phyloP scores from a whole-genome alignment of 2,797 vertebrate species.

The Clamator glandarius region DNA sequence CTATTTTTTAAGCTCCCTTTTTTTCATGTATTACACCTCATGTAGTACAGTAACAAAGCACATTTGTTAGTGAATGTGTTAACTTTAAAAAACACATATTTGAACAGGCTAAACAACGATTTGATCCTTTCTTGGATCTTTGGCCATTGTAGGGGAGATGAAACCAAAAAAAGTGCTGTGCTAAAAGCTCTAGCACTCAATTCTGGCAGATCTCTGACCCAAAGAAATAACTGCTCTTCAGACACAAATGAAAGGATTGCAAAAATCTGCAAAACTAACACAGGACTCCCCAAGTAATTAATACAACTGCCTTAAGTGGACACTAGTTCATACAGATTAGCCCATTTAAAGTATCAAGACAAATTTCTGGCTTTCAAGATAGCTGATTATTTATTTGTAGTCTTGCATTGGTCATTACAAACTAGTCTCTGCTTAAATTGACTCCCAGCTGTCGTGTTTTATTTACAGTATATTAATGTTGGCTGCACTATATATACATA shows the following conservation, averaged over 20 bases:
- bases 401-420: not conserved
- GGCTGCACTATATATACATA: not conserved
- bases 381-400: not conserved
- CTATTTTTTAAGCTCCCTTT: not conserved
- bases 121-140: not conserved
- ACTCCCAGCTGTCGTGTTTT: not conserved
- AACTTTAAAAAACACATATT: not conserved
- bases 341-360: not conserved
- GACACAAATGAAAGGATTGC: not conserved
- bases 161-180: not conserved
- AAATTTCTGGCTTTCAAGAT: not conserved
- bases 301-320: not conserved
- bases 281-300: not conserved
- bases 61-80: not conserved
- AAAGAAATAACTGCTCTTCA: not conserved
- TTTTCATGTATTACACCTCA: not conserved
- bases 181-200: not conserved
- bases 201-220: not conserved
- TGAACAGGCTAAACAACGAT: not conserved
- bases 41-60: not conserved
- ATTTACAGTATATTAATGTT: not conserved
- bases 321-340: not conserved
- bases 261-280: not conserved
- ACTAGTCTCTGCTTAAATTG: not conserved
- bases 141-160: fast-evolving